Conservation (phyloP, 2,113 vertebrate species). For the Siphamia tubifer region DNA sequence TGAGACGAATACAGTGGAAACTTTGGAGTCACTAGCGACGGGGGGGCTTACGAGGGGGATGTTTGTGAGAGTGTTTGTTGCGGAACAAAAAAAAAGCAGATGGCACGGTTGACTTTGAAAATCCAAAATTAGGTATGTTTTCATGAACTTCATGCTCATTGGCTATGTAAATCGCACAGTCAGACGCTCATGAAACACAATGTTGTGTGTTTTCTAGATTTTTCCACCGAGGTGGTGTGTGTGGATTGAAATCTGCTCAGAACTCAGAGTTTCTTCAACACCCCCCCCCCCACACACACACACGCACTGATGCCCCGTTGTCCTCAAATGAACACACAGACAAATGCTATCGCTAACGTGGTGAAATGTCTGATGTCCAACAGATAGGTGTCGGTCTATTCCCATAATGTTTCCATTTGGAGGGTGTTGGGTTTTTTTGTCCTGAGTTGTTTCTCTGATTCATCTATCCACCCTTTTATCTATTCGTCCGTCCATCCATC, state of each 20-base stretch:
- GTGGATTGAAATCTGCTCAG: conserved; percentile 54
- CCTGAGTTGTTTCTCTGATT: too few relatives aligned
- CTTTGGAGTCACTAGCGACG: conserved; percentile 62
- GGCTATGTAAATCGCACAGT: conserved; percentile 69
- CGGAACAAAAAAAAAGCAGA: conserved; percentile 71
- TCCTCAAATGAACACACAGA: background rate
- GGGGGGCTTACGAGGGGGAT: conserved; percentile 24
- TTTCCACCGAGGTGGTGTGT: conserved; percentile 40
- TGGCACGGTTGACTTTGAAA: conserved; percentile 77
- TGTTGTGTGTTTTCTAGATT: conserved; percentile 55
- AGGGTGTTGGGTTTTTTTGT: too few relatives aligned
- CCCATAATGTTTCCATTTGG: too few relatives aligned
- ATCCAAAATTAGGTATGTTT: conserved; percentile 74
- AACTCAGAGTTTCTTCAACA: conserved; percentile 19
- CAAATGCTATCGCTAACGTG: too few relatives aligned
- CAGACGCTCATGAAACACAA: conserved; percentile 66
- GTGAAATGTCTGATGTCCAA: too few relatives aligned
- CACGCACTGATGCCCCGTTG: too few relatives aligned
- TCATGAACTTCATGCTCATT: conserved; percentile 76
- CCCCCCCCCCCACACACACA: too few relatives aligned
- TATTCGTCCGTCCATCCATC: too few relatives aligned
- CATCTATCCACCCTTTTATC: too few relatives aligned
- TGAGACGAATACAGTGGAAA: conserved; percentile 70
- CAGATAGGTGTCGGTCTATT: background rate
- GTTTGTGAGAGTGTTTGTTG: conserved; percentile 50